Base-by-base conservation (phyloP, 2,113 vertebrate species). In the Chionodraco myersi region DNA sequence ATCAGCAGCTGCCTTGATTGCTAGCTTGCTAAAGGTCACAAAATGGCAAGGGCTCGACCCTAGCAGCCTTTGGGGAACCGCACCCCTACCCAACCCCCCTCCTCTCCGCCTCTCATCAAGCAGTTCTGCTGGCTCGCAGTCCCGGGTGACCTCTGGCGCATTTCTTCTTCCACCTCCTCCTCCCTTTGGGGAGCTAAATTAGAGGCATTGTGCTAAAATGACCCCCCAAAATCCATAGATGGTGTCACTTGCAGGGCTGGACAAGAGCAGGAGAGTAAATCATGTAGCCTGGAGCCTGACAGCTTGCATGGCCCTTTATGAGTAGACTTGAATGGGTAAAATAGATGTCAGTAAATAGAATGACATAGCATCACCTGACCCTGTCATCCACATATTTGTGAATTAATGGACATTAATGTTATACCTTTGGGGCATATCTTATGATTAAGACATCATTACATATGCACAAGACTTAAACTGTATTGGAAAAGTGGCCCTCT, bases 171-270 rank as follows among this genome's bases (percentile, higher is more conserved):
- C 82, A 79, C 84, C 86, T 91, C 86, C 78, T 45, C 87, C 89
- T 88, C 89, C 91, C 88, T 91, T 90, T 89, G 90, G 93, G 92
- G 77, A 91, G 75, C 87, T 95, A 94, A 94, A 94, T 95, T 94
- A 94, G 92, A 94, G 93, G 90, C 92, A 93, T 94, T 95, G 93
- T 95, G 91, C 85, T 80, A 95, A 86, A 91, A 92, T 92, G 92
- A 92, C 90, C 91, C 93, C 92, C 92, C 89, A 92, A 93, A 92
- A 95, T 95, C 94, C 92, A 93, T 92, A 94, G 66, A 87, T 91
- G 88, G 89, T 91, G 92, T 93, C 90, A 90, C 85, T 88, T 83
- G 92, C 75, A 76, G 36, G 74, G 80, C 72, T 60, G 87, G 80
- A 89, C 89, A 89, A 88, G 86, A 84, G 79, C 44, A 85, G 77